Base-by-base conservation (phyloP, 2,797 vertebrate genomes). In the Prunella strophiata region DNA sequence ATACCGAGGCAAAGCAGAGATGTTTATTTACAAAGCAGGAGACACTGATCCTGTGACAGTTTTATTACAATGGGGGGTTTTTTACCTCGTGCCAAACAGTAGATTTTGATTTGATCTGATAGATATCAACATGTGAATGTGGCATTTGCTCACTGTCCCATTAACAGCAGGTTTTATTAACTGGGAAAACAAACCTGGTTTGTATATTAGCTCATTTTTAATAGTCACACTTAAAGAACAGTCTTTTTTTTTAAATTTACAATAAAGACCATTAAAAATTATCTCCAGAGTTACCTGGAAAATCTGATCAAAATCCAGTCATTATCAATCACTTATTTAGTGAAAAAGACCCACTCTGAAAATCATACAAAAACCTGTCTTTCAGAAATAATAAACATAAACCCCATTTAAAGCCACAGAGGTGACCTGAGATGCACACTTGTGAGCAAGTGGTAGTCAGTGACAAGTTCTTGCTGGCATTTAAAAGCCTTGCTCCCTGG, bases 21-120 rank as follows among this genome's bases (percentile, higher is more conserved):
- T 93, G 94, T 96, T 97, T 96, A 96, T 97, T 97, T 96, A 94
- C 93, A 96, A 97, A 97, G 96, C 88, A 97, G 85, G 94, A 96
- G 92, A 96, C 93, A 94, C 94, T 93, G 95, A 97, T 90, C 87
- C 92, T 91, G 83, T 79, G 76, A 94, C 94, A 94, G 95, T 92
- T 97, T 94, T 95, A 96, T 83, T 96, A 91, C 91, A 92, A 25
- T 12, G 52, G 42, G 34, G 40, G 87, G 5, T 2, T 47, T 93
- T 88, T 79, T 93, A 94, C 94, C 83, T 95, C 87, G 85, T 94
- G 86, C 85, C 91, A 76, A 97, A 94, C 92, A 94, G 91, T 57
- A 79, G 81, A 93, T 87, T 96, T 95, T 96, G 94, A 97, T 96
- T 96, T 96, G 81, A 79, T 92, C 83, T 95, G 89, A 96, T 61